phyloP scores from a whole-genome alignment of 2,888 invertebrate genomes.

The Acanthacorydalis orientalis region DNA sequence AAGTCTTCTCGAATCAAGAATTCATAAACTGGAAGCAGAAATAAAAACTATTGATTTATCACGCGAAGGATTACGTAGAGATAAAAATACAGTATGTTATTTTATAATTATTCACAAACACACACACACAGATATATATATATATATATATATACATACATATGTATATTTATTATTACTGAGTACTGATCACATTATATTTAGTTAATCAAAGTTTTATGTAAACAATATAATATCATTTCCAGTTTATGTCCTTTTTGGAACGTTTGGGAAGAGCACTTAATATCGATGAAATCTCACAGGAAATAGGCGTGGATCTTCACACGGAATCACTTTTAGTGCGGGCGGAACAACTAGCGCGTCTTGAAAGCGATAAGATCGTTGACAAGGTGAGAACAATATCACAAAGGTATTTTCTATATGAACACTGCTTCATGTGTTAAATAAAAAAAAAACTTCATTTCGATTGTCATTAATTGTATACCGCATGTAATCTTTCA shows the following conservation, averaged over 20 bases:
- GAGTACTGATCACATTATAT: too few species aligned
- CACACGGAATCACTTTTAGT: constrained; percentile 71
- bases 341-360: constrained; percentile 67
- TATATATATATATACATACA: too few species aligned
- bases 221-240: constrained; percentile 14
- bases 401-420: not conserved
- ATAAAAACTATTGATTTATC: constrained; percentile 53
- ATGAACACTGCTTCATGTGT: too few species aligned
- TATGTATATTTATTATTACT: too few species aligned
- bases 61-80: constrained; percentile 53
- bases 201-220: too few species aligned
- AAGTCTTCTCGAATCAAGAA: constrained; percentile 49
- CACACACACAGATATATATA: too few species aligned
- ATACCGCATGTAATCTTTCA: too few species aligned
- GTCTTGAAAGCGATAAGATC: constrained; percentile 65
- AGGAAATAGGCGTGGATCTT: constrained; percentile 64
- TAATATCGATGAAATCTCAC: constrained; percentile 69
- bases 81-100: constrained; percentile 56
- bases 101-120: not conserved
- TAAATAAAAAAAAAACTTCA: too few species aligned
- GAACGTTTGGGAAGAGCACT: constrained; percentile 68
- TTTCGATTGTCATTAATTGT: too few species aligned
- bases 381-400: constrained; percentile 55
- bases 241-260: constrained; percentile 64
- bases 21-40: constrained; percentile 68